Percentiles rank a stretch among this genome's conserved stretches.
phyloP scores from a whole-genome alignment of 1,140 invertebrate genomes.

The Epicauta chinensis region DNA sequence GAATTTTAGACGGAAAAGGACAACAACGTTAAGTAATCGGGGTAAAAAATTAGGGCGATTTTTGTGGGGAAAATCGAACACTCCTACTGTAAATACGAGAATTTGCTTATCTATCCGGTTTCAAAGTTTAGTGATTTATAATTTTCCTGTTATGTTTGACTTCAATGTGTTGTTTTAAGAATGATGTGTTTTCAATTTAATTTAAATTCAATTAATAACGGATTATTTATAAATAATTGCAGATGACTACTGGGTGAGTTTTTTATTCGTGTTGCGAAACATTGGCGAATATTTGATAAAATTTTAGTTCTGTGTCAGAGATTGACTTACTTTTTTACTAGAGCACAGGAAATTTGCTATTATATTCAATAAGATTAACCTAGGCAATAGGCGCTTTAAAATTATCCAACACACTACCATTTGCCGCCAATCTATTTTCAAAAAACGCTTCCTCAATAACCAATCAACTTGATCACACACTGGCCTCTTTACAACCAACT shows the following conservation, averaged over 20 bases:
- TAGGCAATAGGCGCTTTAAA: conserved; percentile 19
- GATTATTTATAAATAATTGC: conserved; percentile 26
- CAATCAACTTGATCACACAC: neutral
- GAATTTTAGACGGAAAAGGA: too few relatives aligned
- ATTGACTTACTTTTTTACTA: conserved; percentile 27
- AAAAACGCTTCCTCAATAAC: conserved; percentile 2
- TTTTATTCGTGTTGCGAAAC: neutral
- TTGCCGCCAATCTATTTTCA: conserved; percentile 16
- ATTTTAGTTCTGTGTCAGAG: conserved; percentile 18
- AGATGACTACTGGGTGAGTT: conserved; percentile 37
- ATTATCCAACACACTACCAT: conserved; percentile 12
- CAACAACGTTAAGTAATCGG: too few relatives aligned
- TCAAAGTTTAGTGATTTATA: too few relatives aligned
- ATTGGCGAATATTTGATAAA: conserved; percentile 6
- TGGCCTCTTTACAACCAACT: neutral
- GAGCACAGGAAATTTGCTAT: conserved; percentile 30
- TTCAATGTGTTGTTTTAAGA: conserved; percentile 27
- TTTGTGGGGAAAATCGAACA: too few relatives aligned
- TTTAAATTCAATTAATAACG: conserved; percentile 17
- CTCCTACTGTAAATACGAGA: too few relatives aligned
- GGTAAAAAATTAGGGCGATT: too few relatives aligned
- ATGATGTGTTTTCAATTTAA: conserved; percentile 27
- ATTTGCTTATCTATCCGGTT: neutral
- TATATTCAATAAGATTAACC: conserved; percentile 27
- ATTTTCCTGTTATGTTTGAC: too few relatives aligned